Evolutionary conservation across 2,113 vertebrate genomes (phyloP).

Genomic region (Zapornia atra): DNA sequence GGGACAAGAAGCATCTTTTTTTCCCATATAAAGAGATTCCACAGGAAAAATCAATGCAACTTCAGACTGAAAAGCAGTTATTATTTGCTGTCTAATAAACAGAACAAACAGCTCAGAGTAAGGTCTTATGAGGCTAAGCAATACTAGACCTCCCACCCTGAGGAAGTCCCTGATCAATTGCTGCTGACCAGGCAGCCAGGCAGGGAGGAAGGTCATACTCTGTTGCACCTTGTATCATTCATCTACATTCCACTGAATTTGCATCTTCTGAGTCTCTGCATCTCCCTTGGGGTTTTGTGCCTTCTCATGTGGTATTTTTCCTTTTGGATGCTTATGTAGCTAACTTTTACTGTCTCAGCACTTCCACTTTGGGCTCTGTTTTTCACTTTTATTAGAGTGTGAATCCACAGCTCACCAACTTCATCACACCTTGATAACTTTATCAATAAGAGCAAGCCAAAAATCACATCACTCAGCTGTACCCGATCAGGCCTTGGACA

Average conservation of each 20-base stretch:
- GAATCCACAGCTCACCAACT: neutral
- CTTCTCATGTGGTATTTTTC: neutral
- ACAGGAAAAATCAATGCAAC: neutral
- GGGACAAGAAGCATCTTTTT: neutral
- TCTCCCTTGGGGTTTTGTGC: neutral
- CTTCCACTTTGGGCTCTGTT: neutral
- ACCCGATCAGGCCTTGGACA: neutral
- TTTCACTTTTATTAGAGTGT: accelerated
- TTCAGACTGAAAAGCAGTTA: neutral
- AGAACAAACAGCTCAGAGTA: neutral
- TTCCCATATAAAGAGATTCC: neutral
- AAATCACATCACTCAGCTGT: neutral
- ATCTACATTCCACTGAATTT: neutral
- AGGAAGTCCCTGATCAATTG: accelerated
- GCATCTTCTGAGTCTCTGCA: neutral
- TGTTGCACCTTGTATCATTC: neutral
- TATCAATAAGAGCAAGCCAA: neutral
- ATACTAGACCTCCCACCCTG: neutral
- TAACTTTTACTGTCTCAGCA: neutral
- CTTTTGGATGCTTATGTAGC: neutral
- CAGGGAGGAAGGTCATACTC: neutral
- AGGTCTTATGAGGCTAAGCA: neutral
- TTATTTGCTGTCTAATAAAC: neutral
- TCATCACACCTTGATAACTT: neutral
- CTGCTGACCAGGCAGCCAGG: neutral